A percentile compares a stretch with the other conserved stretches of the same genome.
Evolutionary conservation across 2,113 vertebrate genomes (phyloP).

Genomic region (Scomber colias): DNA sequence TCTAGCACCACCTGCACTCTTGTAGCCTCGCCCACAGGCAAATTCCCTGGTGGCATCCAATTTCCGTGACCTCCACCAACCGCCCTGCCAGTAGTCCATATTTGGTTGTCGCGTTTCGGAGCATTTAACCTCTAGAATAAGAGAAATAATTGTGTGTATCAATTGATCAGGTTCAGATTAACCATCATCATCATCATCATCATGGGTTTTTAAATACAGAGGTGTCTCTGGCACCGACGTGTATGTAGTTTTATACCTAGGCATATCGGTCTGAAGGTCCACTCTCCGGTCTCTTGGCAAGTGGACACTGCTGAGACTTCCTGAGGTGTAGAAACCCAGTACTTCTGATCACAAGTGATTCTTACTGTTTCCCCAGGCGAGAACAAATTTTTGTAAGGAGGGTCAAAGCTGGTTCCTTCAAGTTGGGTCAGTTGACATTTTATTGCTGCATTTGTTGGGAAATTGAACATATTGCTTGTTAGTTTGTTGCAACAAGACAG

Average conservation of each 20-base stretch:
- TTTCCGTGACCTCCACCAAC: accelerated
- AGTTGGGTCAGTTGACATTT: too few species aligned
- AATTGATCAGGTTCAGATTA: background rate
- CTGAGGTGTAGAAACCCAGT: too few species aligned
- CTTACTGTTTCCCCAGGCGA: too few species aligned
- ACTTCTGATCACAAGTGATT: too few species aligned
- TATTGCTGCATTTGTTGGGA: too few species aligned
- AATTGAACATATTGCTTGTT: too few species aligned
- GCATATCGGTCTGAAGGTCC: constrained; percentile 44
- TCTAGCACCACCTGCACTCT: accelerated
- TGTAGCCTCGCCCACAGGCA: accelerated
- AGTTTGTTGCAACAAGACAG: too few species aligned
- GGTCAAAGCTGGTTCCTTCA: too few species aligned
- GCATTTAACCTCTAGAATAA: constrained; percentile 62
- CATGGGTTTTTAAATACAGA: background rate
- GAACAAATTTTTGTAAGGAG: too few species aligned
- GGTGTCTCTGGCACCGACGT: background rate
- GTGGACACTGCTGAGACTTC: too few species aligned
- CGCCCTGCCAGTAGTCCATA: accelerated
- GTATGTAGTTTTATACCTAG: constrained; percentile 46
- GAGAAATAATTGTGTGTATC: constrained; percentile 1
- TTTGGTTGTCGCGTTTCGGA: accelerated
- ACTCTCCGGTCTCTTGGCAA: constrained; percentile 3
- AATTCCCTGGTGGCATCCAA: background rate
- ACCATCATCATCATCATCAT: background rate